Base-by-base conservation (phyloP, 1,140 invertebrate genomes). In the Latrodectus geometricus region DNA sequence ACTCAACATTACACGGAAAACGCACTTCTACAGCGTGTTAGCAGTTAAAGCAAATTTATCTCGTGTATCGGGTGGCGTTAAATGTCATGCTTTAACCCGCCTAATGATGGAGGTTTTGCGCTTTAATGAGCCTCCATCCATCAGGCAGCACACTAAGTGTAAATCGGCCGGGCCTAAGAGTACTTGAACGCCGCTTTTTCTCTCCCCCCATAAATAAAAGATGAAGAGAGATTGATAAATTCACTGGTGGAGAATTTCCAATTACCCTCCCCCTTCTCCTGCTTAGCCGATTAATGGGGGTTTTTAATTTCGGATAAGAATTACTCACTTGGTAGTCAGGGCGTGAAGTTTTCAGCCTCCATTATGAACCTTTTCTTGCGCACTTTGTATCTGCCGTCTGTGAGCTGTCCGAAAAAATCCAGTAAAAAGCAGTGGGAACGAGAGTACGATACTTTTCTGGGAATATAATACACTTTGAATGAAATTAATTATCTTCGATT, bases 11-110 rank as follows among this genome's bases (percentile, higher is more conserved):
- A 85, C 83, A 85, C 23, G 15, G 74, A 69, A 70, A 85, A 85
- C 61, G 69, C 83, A 77, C 83, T 73, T 75, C 72, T 84, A 84
- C 81, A 84, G 83, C 74, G 83, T 85, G 83, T 85, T 84, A 84
- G 81, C 81, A 76, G 81, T 84, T 85, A 85, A 85, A 78, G 83
- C 83, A 85, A 77, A 85, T 85, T 85, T 85, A 85, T 85, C 83
- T 85, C 83, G 74, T 77, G 83, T 85, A 85, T 85, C 83, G 83
- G 49, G 66, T 77, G 49, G 65, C 83, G 75, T 81, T 81, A 81
- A 81, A 61, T 81, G 69, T 81, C 79, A 81, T 68, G 83, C 83
- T 61, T 21, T 75, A 68, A 75, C 81, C 81, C 81, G 4, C 69
- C 72, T 85, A 85, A 85, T 85, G 75, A 85, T 72, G 74, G 74